Base-by-base conservation (phyloP, 2,797 vertebrate species). In the Hippocampus kuda region DNA sequence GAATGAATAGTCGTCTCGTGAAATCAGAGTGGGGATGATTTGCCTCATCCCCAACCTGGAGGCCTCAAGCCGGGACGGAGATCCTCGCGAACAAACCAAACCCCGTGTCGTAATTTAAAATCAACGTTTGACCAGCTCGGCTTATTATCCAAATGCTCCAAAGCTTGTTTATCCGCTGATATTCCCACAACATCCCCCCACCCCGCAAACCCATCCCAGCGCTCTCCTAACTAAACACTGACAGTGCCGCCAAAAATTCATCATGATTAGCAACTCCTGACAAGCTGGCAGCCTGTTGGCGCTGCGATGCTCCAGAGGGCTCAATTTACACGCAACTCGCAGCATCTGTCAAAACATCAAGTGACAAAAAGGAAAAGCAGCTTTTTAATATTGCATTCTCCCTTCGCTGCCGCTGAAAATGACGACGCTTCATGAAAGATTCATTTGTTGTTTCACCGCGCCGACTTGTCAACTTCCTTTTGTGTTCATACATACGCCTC, bases 351-450 rank as follows among this genome's bases (percentile, higher is more conserved):
- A 80, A 77, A 79, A 70, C 62, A 68, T 66, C 53, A 22, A 38
- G 63, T 68, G 46, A 27, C 42, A 71, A 67, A 54, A 70, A 74
- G 2, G 12, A 24, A 61, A 12, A 38, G 24, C 41, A 63, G 64
- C 38, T 62, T 66, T 72, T 70, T 38, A 74, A 81, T 77, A 75
- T 77, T 74, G 69, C 51, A 81, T 81, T 68, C 65, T 68, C 70
- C 68, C 75, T 18, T 67, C 2, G 1, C 60, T 44, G 63, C 72
- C 57, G 66, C 66, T 64, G 59, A 72, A 74, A 78, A 74, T 75
- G 74, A 77, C 0, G 0, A 66, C 75, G 26, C 26, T 13, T 60
- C 27, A 59, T 46, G 42, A 68, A 68, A 68, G 75, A 70, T 68
- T 66, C 49, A 8, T 59, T 57, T 18, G 51, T 67, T 48, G 20